phyloP scores from a whole-genome alignment of 2,113 vertebrate species.

The Anguilla japonica region DNA sequence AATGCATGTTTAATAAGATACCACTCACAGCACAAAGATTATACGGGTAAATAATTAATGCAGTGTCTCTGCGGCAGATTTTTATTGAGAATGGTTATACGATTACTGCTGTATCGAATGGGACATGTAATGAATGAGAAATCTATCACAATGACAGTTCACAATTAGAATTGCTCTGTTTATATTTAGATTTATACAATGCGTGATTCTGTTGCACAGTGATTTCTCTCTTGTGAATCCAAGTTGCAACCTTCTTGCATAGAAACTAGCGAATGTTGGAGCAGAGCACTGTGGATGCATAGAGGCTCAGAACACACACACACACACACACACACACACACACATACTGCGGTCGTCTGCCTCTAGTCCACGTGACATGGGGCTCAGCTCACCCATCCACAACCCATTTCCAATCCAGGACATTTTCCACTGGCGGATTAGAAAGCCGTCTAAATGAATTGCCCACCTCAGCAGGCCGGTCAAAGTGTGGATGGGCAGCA shows the following conservation, averaged over 20 bases:
- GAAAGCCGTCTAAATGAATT: slow-evolving; percentile 22
- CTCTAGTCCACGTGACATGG: not conserved
- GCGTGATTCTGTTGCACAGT: too few relatives aligned
- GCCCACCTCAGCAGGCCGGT: slow-evolving; percentile 40
- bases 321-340: not conserved
- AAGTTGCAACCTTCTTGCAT: too few relatives aligned
- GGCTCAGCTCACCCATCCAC: not conserved
- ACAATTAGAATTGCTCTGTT: too few relatives aligned
- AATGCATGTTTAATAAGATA: not conserved
- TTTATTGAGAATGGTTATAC: not conserved
- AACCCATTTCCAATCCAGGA: slow-evolving; percentile 21
- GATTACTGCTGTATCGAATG: not conserved
- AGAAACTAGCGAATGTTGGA: not conserved
- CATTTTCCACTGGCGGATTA: slow-evolving; percentile 70
- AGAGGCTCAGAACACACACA: not conserved
- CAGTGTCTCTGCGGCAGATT: not conserved
- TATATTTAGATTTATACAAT: too few relatives aligned
- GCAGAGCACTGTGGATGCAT: not conserved
- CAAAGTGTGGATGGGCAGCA: slow-evolving; percentile 43
- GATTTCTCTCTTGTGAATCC: too few relatives aligned
- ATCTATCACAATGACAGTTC: too few relatives aligned
- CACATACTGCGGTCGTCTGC: not conserved
- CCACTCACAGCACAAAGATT: not conserved
- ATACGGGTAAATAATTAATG: not conserved
- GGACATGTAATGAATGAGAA: not conserved